Conservation (phyloP, 2,888 invertebrate genomes). For the Scaptomyza tumidula region DNA sequence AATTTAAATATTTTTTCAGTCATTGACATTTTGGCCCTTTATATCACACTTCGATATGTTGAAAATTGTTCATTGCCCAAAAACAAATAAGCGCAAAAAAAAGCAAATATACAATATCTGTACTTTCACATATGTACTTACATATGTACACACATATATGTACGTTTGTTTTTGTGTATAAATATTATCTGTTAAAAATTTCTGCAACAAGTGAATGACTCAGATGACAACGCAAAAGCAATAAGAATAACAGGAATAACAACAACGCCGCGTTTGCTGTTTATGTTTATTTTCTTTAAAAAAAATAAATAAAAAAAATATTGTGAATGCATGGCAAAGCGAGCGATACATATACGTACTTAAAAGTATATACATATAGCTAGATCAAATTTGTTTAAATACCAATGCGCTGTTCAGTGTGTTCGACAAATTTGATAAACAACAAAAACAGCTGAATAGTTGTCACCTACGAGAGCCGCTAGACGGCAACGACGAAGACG, state of each 20-base stretch:
- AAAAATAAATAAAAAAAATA: no score
- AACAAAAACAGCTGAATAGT: constrained; percentile 35
- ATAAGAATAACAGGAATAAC: constrained; percentile 63
- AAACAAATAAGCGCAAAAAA: constrained; percentile 23
- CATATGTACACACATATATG: constrained; percentile 18
- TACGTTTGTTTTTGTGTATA: constrained; percentile 26
- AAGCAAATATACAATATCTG: constrained; percentile 41
- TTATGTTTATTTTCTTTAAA: constrained; percentile 59
- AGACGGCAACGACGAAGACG: constrained; percentile 14
- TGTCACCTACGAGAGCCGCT: constrained; percentile 41
- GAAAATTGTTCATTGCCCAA: constrained; percentile 48
- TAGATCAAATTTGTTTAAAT: constrained; percentile 52
- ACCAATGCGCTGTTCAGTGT: constrained; percentile 26
- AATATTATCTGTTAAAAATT: constrained; percentile 69
- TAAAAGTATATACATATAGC: constrained; percentile 15
- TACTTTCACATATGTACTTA: constrained; percentile 5
- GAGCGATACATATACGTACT: constrained; percentile 14
- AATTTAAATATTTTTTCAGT: constrained; percentile 24
- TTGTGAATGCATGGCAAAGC: constrained; percentile 38
- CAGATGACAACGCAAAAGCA: constrained; percentile 60
- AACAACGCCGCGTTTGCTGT: constrained; percentile 35
- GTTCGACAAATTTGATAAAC: constrained; percentile 40
- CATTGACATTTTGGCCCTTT: constrained; percentile 56
- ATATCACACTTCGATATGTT: constrained; percentile 59
- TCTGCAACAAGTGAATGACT: constrained; percentile 79